Base-by-base conservation (phyloP, 2,888 invertebrate species). In the Dasysyrphus albostriatus region DNA sequence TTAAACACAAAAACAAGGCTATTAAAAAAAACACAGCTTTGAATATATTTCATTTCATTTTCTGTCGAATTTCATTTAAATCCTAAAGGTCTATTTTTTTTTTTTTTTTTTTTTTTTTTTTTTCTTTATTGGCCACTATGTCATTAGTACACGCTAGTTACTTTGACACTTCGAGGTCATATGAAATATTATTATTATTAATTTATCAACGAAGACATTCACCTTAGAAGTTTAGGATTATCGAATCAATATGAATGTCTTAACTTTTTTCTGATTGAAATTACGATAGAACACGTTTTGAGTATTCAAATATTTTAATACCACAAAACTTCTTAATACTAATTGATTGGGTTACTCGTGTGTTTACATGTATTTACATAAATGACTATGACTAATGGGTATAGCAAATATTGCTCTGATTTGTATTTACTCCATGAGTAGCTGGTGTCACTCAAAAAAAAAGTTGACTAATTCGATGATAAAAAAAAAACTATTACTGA, bases 131-230 rank as follows among this genome's bases (percentile, higher is more conserved):
- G 44, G 63, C 44, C 63, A 63, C 63, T 63, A 32, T 63, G 63
- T 63, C 44, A 63, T 63, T 63, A 47, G 63, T 63, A 32, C 63
- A 58, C 16, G 58, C 9, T 1, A 44, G 24, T 39, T 10, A 9
- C 7, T 61, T 32, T 63, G 63, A 63, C 63, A 63, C 44, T 63
- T 63, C 63, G 44, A 63, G 63, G 63, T 8, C 44, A 63, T 14
- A 10, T 10, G 1, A 42, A 61, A 61, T 14, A 54, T 5, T 14
- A 1, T 4, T 3, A 54, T 14, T 42, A 42, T 42, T 42, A 44
- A 44, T 44, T 32, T 32, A 32, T 32, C 32, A 29, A 24, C 14
- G 61, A 12, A 24, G 2, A 24, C 24, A 24, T 24, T 24, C 24
- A 59, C 29, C 7, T 44, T 44, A 16, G 29, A 32, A 63, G 42